Conservation (phyloP, 2,888 invertebrate species). For the Dryomyza anilis region DNA sequence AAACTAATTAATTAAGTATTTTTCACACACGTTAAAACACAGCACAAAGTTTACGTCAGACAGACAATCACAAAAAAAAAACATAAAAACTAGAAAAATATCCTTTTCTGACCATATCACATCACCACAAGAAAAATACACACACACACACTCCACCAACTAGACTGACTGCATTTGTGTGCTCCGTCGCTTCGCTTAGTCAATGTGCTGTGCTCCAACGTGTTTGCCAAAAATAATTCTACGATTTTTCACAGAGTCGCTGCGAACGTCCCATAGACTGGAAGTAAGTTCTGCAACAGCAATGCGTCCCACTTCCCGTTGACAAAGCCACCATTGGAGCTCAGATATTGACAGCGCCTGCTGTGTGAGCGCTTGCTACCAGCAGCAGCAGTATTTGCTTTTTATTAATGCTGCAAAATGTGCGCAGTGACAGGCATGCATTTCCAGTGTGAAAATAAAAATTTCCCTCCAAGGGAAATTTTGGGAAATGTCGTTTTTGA, state of each 20-base stretch:
- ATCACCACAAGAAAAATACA: neutral
- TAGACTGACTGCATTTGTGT: neutral
- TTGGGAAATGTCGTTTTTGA: neutral
- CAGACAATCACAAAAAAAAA: neutral
- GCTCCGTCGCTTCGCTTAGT: slow-evolving; percentile 27
- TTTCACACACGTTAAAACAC: too few relatives aligned
- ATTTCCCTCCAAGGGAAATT: slow-evolving; percentile 3
- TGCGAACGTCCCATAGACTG: slow-evolving; percentile 5
- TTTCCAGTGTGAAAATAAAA: slow-evolving; percentile 8
- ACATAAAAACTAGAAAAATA: too few relatives aligned
- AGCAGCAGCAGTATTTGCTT: neutral
- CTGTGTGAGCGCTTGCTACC: neutral
- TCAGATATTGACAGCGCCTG: neutral
- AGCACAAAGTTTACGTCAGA: neutral
- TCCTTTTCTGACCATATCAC: neutral
- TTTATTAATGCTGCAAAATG: neutral
- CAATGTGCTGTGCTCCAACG: slow-evolving; percentile 39
- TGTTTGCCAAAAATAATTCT: slow-evolving; percentile 39
- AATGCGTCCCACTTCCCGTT: slow-evolving; percentile 11
- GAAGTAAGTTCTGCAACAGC: slow-evolving; percentile 15
- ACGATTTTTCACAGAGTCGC: slow-evolving; percentile 27
- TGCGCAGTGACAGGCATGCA: neutral
- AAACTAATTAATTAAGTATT: too few relatives aligned
- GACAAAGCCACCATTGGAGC: neutral
- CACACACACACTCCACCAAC: slow-evolving; percentile 10